These are phyloP conservation scores for Ladona fulva DNA, from an alignment of 1,140 invertebrate genomes.

Conservation along the genomic window DNA sequence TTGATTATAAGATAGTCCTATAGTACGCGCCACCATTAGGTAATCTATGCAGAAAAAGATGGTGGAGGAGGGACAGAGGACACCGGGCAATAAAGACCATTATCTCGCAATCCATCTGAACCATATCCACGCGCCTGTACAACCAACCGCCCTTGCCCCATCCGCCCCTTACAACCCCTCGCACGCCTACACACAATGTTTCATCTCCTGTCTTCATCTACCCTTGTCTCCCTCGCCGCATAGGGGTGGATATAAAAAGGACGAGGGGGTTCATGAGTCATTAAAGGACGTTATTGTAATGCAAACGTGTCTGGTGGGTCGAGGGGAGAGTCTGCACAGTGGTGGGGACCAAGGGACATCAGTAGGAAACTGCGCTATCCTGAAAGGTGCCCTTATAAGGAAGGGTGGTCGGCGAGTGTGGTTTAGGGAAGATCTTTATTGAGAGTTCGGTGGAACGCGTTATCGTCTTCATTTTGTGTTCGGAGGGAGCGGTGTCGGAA, in stretches of 20 bases:
- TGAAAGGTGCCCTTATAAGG: too few species aligned
- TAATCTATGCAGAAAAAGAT: not conserved
- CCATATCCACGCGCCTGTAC: not conserved
- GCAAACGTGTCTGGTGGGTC: not conserved
- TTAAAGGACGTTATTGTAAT: not conserved
- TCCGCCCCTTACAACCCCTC: not conserved
- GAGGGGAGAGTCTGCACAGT: not conserved
- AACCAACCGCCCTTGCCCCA: not conserved
- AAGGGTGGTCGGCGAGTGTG: too few species aligned
- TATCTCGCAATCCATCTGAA: not conserved
- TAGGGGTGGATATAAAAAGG: not conserved
- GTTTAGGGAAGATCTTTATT: too few species aligned
- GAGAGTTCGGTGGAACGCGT: too few species aligned
- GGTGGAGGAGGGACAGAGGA: not conserved
- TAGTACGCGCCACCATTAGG: too few species aligned
- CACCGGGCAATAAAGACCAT: not conserved
- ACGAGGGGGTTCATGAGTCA: constrained; percentile 6
- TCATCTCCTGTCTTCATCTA: not conserved
- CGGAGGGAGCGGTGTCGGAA: too few species aligned
- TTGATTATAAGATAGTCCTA: too few species aligned
- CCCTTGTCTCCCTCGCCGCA: not conserved
- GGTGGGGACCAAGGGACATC: too few species aligned
- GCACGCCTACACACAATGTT: not conserved
- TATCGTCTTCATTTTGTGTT: too few species aligned
- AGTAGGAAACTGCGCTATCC: too few species aligned